phyloP scores from a whole-genome alignment of 2,888 invertebrate species.

The Cotesia congregata region DNA sequence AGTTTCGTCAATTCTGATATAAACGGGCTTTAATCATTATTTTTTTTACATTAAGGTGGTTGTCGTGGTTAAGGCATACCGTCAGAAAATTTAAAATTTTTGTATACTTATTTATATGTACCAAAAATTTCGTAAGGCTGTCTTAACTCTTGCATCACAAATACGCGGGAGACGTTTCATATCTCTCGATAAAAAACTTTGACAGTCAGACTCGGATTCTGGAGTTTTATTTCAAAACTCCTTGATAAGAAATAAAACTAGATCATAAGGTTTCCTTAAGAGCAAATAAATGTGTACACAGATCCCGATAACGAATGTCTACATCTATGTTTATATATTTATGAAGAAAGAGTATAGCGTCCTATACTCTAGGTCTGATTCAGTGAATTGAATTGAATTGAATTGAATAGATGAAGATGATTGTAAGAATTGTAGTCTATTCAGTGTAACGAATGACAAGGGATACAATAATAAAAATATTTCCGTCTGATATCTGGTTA shows the following conservation, averaged over 20 bases:
- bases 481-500: constrained; percentile 1
- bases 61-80: too few species aligned
- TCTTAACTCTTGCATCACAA: constrained; percentile 36
- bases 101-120: too few species aligned
- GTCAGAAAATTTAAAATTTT: too few species aligned
- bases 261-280: background rate
- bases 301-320: background rate
- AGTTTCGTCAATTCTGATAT: too few species aligned
- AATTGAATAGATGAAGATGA: background rate
- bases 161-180: constrained; percentile 39
- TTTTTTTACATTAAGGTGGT: too few species aligned
- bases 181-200: constrained; percentile 33
- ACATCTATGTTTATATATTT: too few species aligned
- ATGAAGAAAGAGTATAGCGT: background rate
- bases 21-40: too few species aligned
- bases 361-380: background rate
- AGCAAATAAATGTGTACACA: background rate
- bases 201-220: constrained; percentile 25
- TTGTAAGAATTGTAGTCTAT: background rate
- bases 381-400: background rate
- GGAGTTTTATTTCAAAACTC: background rate
- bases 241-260: constrained; percentile 16
- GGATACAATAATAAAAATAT: background rate
- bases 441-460: background rate
- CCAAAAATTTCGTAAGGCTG: too few species aligned